phyloP scores from a whole-genome alignment of 2,797 vertebrate species.

The Pipistrellus pygmaeus region DNA sequence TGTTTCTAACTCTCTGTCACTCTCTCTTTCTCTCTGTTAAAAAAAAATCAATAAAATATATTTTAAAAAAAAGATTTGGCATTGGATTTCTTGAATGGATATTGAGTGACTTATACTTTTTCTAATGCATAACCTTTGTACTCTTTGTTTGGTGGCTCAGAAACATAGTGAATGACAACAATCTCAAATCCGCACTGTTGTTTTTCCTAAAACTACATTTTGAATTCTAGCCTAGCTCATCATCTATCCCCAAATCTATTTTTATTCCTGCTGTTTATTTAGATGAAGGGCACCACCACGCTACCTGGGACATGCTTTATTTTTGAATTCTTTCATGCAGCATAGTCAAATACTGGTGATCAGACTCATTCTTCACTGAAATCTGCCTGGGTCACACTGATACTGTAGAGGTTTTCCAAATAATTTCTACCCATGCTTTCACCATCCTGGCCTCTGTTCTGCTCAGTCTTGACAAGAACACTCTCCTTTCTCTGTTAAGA shows the following conservation, averaged over 20 bases:
- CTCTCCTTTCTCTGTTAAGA: not conserved
- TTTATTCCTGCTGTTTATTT: not conserved
- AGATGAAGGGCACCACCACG: not conserved
- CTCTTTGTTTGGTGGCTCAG: not conserved
- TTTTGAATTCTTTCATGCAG: slow-evolving; percentile 13
- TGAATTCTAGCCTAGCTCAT: not conserved
- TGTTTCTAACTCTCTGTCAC: no score
- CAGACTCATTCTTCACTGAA: not conserved
- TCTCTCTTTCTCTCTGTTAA: no score
- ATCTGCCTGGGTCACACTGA: not conserved
- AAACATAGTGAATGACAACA: not conserved
- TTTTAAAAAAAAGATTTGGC: no score
- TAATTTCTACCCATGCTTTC: not conserved
- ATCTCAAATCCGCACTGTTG: not conserved
- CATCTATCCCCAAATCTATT: not conserved
- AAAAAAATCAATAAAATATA: no score
- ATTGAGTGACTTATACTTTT: not conserved
- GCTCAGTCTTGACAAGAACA: not conserved
- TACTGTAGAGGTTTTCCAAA: not conserved
- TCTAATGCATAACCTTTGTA: not conserved
- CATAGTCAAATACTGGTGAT: not conserved
- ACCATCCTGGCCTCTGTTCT: not conserved
- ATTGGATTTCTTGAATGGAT: not conserved
- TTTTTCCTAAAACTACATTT: not conserved
- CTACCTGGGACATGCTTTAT: not conserved